Conservation (phyloP, 2,113 vertebrate species). For the Cinclus cinclus region DNA sequence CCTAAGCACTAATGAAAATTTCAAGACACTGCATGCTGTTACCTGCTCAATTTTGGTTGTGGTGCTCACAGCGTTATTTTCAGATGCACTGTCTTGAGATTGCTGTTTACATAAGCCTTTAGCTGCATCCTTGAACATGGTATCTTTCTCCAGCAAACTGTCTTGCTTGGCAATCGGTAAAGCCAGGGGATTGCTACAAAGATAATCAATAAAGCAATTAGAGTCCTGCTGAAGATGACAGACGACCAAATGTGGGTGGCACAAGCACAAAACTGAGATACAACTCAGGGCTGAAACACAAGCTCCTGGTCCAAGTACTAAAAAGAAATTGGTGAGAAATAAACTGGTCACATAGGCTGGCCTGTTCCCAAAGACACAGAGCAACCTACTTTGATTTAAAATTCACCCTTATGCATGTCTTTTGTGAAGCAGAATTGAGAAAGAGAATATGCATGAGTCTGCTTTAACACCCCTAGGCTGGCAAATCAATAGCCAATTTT, state of each 20-base stretch:
- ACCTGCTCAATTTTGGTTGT: constrained; percentile 87
- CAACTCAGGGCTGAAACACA: neutral
- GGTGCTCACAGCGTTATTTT: constrained; percentile 61
- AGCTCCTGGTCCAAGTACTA: neutral
- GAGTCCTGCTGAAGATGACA: neutral
- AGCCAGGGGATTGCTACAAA: constrained; percentile 79
- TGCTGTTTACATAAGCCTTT: constrained; percentile 77
- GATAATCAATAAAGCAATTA: constrained; percentile 56
- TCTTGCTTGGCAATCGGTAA: constrained; percentile 91
- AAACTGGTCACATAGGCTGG: neutral
- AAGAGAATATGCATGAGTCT: constrained; percentile 19
- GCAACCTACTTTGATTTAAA: neutral
- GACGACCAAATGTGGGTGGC: neutral
- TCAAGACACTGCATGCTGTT: neutral
- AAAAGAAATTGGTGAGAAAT: neutral
- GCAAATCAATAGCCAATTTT: constrained; percentile 58
- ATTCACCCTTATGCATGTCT: neutral
- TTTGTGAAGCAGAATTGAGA: neutral
- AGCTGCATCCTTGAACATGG: constrained; percentile 88
- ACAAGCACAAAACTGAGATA: neutral
- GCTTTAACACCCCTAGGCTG: neutral
- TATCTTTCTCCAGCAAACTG: constrained; percentile 91
- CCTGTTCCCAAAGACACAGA: neutral
- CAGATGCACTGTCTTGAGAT: constrained; percentile 80
- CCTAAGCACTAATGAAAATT: neutral